Evolutionary conservation across 2,113 vertebrate species (phyloP).

Genomic region (Psilopsiagon aymara): DNA sequence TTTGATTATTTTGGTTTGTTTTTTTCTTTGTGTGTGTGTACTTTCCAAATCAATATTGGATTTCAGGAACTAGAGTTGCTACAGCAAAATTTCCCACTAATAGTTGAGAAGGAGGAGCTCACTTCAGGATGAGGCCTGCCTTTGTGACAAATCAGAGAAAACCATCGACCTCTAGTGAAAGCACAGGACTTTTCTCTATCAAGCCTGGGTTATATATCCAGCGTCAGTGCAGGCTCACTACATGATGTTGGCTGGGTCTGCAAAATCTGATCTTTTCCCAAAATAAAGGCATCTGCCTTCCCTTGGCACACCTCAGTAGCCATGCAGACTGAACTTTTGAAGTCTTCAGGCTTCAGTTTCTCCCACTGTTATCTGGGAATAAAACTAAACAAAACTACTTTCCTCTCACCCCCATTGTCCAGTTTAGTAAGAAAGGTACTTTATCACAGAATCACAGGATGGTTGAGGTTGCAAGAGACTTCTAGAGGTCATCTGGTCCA

Average conservation of each 20-base stretch:
- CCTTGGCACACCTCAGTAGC: not conserved
- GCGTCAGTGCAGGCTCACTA: not conserved
- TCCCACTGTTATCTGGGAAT: not conserved
- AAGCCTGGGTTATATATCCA: not conserved
- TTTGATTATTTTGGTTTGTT: not conserved
- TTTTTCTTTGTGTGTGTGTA: not conserved
- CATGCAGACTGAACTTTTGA: not conserved
- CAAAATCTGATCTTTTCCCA: not conserved
- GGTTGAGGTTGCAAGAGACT: not conserved
- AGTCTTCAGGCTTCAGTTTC: not conserved
- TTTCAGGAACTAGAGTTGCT: not conserved
- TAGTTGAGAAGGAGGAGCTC: not conserved
- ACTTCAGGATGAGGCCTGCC: not conserved
- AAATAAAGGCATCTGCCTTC: not conserved
- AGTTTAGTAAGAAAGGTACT: not conserved
- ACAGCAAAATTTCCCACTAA: not conserved
- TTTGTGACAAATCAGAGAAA: not conserved
- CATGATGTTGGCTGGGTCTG: not conserved
- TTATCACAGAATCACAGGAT: not conserved
- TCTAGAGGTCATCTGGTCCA: not conserved
- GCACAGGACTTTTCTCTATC: not conserved
- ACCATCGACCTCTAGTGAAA: not conserved
- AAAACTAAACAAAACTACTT: not conserved
- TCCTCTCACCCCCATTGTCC: not conserved
- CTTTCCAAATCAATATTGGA: rapidly evolving